phyloP scores from a whole-genome alignment of 2,888 invertebrate genomes.

The Sinhomidia bicolor region DNA sequence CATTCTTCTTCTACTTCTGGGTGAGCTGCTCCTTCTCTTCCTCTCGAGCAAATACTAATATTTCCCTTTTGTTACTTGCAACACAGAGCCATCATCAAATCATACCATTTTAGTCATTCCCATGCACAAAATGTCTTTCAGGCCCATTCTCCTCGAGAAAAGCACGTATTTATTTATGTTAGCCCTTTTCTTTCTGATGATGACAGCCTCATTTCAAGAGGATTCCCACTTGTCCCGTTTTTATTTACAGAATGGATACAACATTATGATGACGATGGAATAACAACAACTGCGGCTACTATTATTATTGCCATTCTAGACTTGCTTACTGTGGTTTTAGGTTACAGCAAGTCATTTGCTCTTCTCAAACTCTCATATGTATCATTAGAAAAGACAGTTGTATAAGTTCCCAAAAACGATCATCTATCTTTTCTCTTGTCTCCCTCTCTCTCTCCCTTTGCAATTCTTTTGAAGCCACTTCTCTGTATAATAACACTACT shows the following conservation, averaged over 20 bases:
- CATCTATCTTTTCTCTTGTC: neutral
- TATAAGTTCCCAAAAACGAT: slow-evolving; percentile 12
- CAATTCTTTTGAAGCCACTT: neutral
- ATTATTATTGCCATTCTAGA: neutral
- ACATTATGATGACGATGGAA: slow-evolving; percentile 17
- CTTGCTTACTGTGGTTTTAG: slow-evolving; percentile 21
- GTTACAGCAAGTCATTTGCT: slow-evolving; percentile 49
- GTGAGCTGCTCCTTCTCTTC: neutral
- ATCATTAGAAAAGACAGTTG: slow-evolving; percentile 50
- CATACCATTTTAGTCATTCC: neutral
- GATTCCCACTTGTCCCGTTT: slow-evolving; percentile 53
- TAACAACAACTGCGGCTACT: neutral
- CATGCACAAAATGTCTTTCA: slow-evolving; percentile 16
- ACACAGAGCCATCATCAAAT: slow-evolving; percentile 1
- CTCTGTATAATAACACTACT: no score
- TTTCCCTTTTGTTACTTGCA: neutral
- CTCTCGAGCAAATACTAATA: neutral
- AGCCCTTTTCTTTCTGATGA: slow-evolving; percentile 39
- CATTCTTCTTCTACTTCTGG: neutral
- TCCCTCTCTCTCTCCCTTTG: neutral
- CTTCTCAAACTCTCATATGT: slow-evolving; percentile 22
- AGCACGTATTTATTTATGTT: slow-evolving; percentile 54
- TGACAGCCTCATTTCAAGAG: slow-evolving; percentile 60
- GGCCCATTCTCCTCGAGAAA: slow-evolving; percentile 10
- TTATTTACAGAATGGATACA: slow-evolving; percentile 51